Conservation (phyloP, 2,113 vertebrate genomes). For the Coreoperca whiteheadi region DNA sequence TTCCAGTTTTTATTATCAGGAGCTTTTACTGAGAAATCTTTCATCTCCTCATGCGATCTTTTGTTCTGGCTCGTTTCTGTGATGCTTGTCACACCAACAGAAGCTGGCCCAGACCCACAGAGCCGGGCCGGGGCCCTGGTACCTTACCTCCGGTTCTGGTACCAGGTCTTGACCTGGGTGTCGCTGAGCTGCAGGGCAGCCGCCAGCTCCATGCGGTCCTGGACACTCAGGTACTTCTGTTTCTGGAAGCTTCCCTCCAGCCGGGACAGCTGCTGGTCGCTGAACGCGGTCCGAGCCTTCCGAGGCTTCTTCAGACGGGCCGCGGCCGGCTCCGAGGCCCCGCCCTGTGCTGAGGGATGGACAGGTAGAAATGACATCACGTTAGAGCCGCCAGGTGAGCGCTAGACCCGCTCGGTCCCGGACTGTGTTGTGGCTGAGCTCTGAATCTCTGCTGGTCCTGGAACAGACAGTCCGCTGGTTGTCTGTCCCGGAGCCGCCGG, state of each 20-base stretch:
- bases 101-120: too few species aligned
- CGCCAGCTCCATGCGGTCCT: constrained; percentile 95
- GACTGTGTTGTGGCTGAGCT: too few species aligned
- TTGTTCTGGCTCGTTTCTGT: too few species aligned
- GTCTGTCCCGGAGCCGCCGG: too few species aligned
- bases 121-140: too few species aligned
- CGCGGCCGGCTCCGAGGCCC: not conserved
- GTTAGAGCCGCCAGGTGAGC: not conserved
- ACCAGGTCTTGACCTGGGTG: constrained; percentile 98
- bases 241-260: constrained; percentile 94
- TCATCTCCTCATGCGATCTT: too few species aligned
- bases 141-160: constrained; percentile 88
- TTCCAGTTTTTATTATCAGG: too few species aligned
- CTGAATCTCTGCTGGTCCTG: not conserved
- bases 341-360: constrained; percentile 11
- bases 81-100: too few species aligned
- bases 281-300: constrained; percentile 96
- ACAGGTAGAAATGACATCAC: constrained; percentile 9
- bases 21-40: too few species aligned
- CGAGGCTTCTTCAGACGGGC: constrained; percentile 90
- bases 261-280: constrained; percentile 92
- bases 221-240: constrained; percentile 95
- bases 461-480: too few species aligned
- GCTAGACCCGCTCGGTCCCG: too few species aligned
- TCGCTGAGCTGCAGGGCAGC: constrained; percentile 93